These are phyloP conservation scores for Branchellion lobata DNA, from an alignment of 2,888 invertebrate species.

Conservation along the genomic window DNA sequence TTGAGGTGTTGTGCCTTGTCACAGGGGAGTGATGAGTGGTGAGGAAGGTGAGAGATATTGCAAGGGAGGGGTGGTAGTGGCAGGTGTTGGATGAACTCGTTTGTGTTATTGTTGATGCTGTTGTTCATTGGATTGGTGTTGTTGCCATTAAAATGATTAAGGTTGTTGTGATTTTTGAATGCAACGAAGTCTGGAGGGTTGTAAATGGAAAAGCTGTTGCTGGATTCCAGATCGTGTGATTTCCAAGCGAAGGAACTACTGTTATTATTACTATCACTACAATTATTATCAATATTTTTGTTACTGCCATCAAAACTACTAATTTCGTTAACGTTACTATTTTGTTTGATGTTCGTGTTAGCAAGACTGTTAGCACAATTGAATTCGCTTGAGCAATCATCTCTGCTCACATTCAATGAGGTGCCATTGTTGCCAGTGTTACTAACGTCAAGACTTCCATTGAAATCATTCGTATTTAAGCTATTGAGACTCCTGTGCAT, in stretches of 20 bases:
- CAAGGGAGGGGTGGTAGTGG: background rate
- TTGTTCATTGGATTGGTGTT: background rate
- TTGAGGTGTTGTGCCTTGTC: too few relatives aligned
- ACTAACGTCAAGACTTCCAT: too few relatives aligned
- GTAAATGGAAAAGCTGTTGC: background rate
- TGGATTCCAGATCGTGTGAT: background rate
- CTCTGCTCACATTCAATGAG: too few relatives aligned
- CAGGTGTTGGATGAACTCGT: background rate
- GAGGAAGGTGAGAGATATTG: too few relatives aligned
- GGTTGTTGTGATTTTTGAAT: background rate
- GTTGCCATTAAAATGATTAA: background rate
- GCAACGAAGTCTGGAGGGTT: background rate
- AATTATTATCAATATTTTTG: background rate
- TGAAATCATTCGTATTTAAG: too few relatives aligned
- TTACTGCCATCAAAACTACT: background rate
- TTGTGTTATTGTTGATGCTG: background rate
- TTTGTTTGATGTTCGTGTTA: background rate
- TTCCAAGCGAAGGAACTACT: background rate
- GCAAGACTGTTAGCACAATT: background rate
- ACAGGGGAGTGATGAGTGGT: too few relatives aligned
- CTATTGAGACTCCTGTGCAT: too few relatives aligned
- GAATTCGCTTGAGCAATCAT: too few relatives aligned
- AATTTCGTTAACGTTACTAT: background rate
- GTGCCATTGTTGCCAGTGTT: too few relatives aligned
- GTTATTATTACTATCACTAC: constrained; percentile 12